phyloP scores from a whole-genome alignment of 2,797 vertebrate genomes.

The Coranthus polyacanthus region DNA sequence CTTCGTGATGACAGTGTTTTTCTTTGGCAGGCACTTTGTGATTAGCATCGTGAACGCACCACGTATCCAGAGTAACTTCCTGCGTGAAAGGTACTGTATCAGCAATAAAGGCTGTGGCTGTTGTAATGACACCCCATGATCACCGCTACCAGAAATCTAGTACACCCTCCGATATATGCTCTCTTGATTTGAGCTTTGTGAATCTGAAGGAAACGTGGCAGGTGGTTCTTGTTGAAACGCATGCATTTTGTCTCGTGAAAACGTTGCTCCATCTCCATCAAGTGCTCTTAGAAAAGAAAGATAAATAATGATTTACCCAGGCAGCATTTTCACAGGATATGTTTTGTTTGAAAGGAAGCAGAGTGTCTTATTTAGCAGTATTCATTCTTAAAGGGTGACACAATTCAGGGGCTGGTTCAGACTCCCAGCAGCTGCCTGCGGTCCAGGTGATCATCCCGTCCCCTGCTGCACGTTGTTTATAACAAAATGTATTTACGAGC shows the following conservation, averaged over 20 bases:
- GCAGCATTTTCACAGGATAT: background rate
- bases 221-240: constrained; percentile 1
- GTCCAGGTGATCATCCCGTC: no score
- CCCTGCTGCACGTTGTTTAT: no score
- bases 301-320: constrained; percentile 6
- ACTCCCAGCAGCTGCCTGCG: background rate
- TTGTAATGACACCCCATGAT: constrained; percentile 15
- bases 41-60: constrained; percentile 31
- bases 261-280: background rate
- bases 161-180: background rate
- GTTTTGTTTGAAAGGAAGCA: background rate
- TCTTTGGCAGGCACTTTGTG: constrained; percentile 14
- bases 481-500: no score
- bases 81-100: background rate
- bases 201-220: constrained; percentile 7
- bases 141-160: background rate
- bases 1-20: constrained; percentile 4
- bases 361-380: background rate
- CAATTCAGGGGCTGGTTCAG: background rate
- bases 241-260: background rate
- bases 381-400: background rate
- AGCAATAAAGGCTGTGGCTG: constrained; percentile 2
- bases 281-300: constrained; percentile 1
- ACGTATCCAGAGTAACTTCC: no score
- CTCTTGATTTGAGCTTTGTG: background rate